Base-by-base conservation (phyloP, 2,113 vertebrate species). In the Nothoprocta perdicaria region DNA sequence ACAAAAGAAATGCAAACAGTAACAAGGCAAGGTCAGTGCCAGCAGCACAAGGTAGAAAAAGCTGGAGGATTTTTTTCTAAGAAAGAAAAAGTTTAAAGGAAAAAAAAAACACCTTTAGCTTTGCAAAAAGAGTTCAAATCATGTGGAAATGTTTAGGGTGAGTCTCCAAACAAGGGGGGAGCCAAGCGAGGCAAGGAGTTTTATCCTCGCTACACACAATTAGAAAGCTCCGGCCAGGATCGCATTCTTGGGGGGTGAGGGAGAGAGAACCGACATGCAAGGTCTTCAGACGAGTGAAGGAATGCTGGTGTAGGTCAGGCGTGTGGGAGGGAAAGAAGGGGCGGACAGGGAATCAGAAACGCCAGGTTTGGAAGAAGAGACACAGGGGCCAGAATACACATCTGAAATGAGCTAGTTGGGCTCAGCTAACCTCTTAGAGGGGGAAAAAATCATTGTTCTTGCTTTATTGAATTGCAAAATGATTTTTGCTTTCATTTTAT, bases 91-190 rank as follows among this genome's bases (percentile, higher is more conserved):
- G 27, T 88, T 93, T 92, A 86, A 89, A 88, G 29, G 8, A 22
- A 23, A 11, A 3, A 52, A 50, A 27, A 4, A 57, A 74, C 6
- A 48, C 53, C 53, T 80, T 58, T 84, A 94, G 85, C 84, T 94
- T 84, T 89, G 78, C 78, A 88, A 92, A 92, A 95, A 93, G 84
- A 90, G 88, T 87, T 62, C 76, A 94, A 96, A 84, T 83, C 97
- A 97, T 97, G 92, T 97, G 96, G 97, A 97, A 97, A 96, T 95
- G 79, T 95, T 97, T 97, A 97, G 89, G 89, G 85, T 96, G 89
- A 94, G 55, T 94, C 96, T 97, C 90, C 86, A 95, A 97, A 92
- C 76, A 88, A 95, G 84, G 46, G 86, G 85, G 88, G 93, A 97
- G 95, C 94, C 96, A 95, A 96, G 95, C 38, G 0, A 97, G 94